Evolutionary conservation across 1,140 invertebrate species (phyloP).

Genomic region (Zaprionus inermis): DNA sequence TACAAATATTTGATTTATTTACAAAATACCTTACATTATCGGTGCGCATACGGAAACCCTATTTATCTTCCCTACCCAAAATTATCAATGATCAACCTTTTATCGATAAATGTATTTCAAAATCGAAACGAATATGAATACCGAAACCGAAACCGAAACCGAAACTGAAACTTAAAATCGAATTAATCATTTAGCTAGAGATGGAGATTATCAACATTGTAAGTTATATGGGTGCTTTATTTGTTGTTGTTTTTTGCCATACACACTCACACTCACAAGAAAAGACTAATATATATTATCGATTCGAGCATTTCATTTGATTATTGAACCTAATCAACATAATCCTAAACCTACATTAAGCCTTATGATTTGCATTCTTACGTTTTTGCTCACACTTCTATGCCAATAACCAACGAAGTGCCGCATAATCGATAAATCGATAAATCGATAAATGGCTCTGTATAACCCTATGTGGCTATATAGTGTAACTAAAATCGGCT

Average conservation of each 20-base stretch:
- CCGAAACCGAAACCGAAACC: constrained; percentile 17
- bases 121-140: background rate
- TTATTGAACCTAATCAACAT: constrained; percentile 33
- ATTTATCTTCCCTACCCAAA: constrained; percentile 45
- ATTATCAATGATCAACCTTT: constrained; percentile 55
- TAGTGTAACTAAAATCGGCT: constrained; percentile 10
- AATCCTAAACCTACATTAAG: constrained; percentile 33
- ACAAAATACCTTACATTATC: constrained; percentile 41
- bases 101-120: constrained; percentile 44
- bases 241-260: constrained; percentile 70
- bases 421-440: constrained; percentile 1
- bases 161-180: constrained; percentile 38
- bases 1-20: constrained; percentile 28
- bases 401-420: constrained; percentile 19
- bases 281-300: constrained; percentile 32
- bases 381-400: constrained; percentile 32
- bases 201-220: constrained; percentile 83
- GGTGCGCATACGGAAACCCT: constrained; percentile 71
- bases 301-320: constrained; percentile 59
- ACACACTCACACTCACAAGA: constrained; percentile 25
- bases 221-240: constrained; percentile 84
- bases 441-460: background rate
- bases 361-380: constrained; percentile 59
- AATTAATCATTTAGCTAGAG: constrained; percentile 77
- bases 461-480: background rate